Base-by-base conservation (phyloP, 2,113 vertebrate genomes). In the Misgurnus anguillicaudatus region DNA sequence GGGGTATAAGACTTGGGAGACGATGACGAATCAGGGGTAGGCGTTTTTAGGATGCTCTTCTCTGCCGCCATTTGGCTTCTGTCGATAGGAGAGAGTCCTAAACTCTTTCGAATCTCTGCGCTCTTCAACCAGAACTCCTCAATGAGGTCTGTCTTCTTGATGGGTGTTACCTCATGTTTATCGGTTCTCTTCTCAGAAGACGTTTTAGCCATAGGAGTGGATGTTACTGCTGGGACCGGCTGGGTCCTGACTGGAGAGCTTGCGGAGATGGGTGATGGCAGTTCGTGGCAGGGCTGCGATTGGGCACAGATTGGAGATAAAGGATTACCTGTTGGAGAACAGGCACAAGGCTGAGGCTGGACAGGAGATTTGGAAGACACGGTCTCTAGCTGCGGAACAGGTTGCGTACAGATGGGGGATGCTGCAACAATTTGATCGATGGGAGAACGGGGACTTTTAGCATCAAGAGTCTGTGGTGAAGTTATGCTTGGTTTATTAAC, bases 101-200 rank as follows among this genome's bases (percentile, higher is more conserved):
- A 92, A 82, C 96, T 98, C 84, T 95, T 96, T 55, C 98, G 90
- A 64, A 99, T 98, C 83, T 99, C 97, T 0, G 96, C 97, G 0
- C 98, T 98, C 89, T 98, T 99, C 85, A 95, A 87, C 98, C 98
- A 99, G 83, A 99, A 99, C 78, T 98, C 98, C 16, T 98, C 97
- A 5, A 98, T 97, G 1, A 98, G 93, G 67, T 98, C 96, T 0
- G 90, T 91, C 76, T 95, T 93, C 77, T 94, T 97, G 16, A 93
- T 83, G 0, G 88, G 84, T 10, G 92, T 94, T 1, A 96, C 94
- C 65, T 90, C 90, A 13, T 84, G 63, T 53, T 92, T 84, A 0
- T 82, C 65, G 1, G 80, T 77, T 68, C 79, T 86, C 45, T 47
- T 87, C 75, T 94, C 91, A 4, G 84, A 53, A 9, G 86, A 80